Evolutionary conservation across 2,888 invertebrate species (phyloP), one percentile per base, ranked within the genome.

Genomic region (Ormyrus labotus): DNA sequence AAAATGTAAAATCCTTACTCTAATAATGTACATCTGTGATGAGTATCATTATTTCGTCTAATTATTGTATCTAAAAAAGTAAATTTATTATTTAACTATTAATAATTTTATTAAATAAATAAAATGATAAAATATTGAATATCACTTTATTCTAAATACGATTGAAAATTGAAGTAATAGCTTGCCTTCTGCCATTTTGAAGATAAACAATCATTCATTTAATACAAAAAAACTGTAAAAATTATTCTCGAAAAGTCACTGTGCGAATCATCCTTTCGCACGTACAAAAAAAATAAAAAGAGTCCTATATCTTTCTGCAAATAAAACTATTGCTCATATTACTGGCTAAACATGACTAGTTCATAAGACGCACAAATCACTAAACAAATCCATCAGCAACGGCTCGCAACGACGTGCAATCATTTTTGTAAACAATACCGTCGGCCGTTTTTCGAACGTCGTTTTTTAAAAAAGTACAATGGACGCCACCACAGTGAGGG

Each of bases 381-480:
- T 63, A 45, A 45, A 53, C 6, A 0, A n/a, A 58, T 58, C 9
- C n/a, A 6, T 58, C 13, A 0, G 19, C 19, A 58, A 13, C 5
- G n/a, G n/a, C 10, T n/a, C 45, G 3, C 53, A 13, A 8, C 45
- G 55, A 48, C 0, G 9, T 55, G 19, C 60, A 61, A 45, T 58
- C 58, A 64, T 68, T 77, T 76, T 81, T 60, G 63, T 77, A 72
- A 69, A 73, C 58, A 70, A 71, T 57, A 34, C 61, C 34, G 8
- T 47, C 53, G 57, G 57, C 68, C 53, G 75, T 80, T 76, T 72
- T 8, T 51, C 65, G 34, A 63, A 77, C 76, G 70, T 19, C 67
- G 58, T 80, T 76, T 65, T 72, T 80, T 58, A 71, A 81, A 78
- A 71, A 11, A 57, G n/a, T 50, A 67, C 74, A 78, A 78, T 78